Evolutionary conservation across 2,113 vertebrate species (phyloP).

Genomic region (Neolamprologus cancellatus): DNA sequence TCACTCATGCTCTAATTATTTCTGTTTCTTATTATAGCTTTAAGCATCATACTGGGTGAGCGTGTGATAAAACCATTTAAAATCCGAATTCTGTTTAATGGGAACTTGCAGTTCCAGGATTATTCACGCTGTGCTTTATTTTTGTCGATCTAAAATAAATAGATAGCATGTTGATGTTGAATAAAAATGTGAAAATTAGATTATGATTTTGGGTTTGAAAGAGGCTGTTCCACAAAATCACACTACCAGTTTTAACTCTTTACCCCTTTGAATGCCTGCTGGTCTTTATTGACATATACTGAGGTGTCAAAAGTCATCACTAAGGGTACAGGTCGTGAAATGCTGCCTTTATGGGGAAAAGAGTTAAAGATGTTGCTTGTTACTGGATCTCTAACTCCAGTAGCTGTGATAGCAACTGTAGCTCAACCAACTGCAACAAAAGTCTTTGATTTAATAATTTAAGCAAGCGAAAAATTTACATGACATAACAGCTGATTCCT

Average conservation of each 20-base stretch:
- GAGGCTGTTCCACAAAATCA: not conserved
- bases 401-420: not conserved
- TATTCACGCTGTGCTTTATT: not conserved
- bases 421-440: not conserved
- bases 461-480: not conserved
- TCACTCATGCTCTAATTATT: not conserved
- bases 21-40: not conserved
- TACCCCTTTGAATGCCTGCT: not conserved
- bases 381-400: not conserved
- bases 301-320: not conserved
- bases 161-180: not conserved
- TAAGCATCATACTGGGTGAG: not conserved
- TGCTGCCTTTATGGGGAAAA: not conserved
- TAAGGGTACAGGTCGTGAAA: not conserved
- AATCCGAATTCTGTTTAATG: not conserved
- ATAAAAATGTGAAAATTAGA: not conserved
- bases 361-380: not conserved
- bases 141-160: not conserved
- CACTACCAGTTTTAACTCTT: not conserved
- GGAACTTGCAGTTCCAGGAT: not conserved
- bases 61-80: not conserved
- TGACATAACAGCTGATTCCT: not conserved
- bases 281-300: not conserved
- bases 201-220: not conserved
- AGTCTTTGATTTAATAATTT: not conserved